Conservation (phyloP, 2,113 vertebrate genomes). For the Epinephelus moara region DNA sequence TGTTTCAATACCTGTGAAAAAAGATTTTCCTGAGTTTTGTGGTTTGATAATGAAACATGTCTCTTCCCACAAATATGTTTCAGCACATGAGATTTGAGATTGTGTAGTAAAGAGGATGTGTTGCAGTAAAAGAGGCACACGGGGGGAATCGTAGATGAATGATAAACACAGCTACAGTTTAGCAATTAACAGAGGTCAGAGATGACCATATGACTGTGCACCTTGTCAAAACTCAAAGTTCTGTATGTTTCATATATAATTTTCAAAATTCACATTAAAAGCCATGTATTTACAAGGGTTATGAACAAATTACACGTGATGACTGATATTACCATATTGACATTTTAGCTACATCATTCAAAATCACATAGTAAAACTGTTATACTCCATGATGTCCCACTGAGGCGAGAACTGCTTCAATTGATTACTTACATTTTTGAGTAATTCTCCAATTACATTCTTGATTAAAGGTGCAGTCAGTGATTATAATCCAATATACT, state of each 20-base stretch:
- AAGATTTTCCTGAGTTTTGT: too few species aligned
- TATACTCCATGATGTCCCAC: not conserved
- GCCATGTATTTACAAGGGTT: not conserved
- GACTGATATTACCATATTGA: not conserved
- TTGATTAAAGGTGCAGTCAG: not conserved
- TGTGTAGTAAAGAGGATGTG: constrained; percentile 7
- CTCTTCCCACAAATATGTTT: not conserved
- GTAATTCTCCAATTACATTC: not conserved
- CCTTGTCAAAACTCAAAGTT: constrained; percentile 13
- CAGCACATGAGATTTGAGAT: not conserved
- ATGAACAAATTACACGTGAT: not conserved
- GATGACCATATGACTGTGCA: constrained; percentile 16
- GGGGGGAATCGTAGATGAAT: constrained; percentile 55
- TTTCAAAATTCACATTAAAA: not conserved
- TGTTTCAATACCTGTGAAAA: not conserved
- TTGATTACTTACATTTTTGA: not conserved
- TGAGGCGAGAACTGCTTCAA: not conserved
- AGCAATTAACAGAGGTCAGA: constrained; percentile 59
- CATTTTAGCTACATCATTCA: not conserved
- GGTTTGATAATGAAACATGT: not conserved
- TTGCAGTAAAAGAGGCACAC: constrained; percentile 22
- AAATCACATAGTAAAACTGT: not conserved
- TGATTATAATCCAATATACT: too few species aligned
- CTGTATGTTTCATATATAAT: not conserved
- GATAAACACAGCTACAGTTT: constrained; percentile 42